Evolutionary conservation across 2,888 invertebrate genomes (phyloP).

Genomic region (Dynastes tityus): DNA sequence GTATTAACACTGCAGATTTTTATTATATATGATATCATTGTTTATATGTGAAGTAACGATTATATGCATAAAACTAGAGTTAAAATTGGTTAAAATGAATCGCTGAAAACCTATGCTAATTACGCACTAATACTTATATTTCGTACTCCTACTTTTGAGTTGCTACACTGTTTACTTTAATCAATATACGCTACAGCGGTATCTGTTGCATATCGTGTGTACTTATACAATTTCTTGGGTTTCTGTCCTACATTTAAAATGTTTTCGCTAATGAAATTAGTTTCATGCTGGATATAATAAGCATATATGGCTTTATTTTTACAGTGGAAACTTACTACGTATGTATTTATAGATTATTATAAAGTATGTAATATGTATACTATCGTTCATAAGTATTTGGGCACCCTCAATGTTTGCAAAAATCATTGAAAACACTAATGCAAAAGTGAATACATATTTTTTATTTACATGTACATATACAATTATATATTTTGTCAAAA

Average conservation of each 20-base stretch:
- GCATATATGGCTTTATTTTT: constrained; percentile 17
- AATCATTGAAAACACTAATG: too few species aligned
- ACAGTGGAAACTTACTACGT: neutral
- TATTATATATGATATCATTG: constrained; percentile 57
- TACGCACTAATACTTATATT: constrained; percentile 55
- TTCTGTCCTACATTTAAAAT: constrained; percentile 25
- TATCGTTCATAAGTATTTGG: too few species aligned
- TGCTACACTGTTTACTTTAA: constrained; percentile 48
- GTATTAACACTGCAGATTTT: constrained; percentile 46
- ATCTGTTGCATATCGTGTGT: constrained; percentile 42
- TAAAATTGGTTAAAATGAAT: constrained; percentile 47
- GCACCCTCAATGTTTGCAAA: too few species aligned
- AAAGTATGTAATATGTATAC: neutral
- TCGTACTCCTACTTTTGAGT: neutral
- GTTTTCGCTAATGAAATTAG: constrained; percentile 26
- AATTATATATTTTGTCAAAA: too few species aligned
- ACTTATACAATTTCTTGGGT: constrained; percentile 41
- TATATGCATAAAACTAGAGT: constrained; percentile 51
- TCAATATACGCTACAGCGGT: constrained; percentile 51
- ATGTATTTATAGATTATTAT: neutral
- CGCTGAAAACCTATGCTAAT: constrained; percentile 56
- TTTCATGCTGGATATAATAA: neutral
- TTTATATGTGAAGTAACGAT: constrained; percentile 53
- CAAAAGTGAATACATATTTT: too few species aligned
- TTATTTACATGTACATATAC: too few species aligned